These are phyloP conservation scores for Vultur gryphus DNA, from an alignment of 2,797 vertebrate species.

Conservation along the genomic window DNA sequence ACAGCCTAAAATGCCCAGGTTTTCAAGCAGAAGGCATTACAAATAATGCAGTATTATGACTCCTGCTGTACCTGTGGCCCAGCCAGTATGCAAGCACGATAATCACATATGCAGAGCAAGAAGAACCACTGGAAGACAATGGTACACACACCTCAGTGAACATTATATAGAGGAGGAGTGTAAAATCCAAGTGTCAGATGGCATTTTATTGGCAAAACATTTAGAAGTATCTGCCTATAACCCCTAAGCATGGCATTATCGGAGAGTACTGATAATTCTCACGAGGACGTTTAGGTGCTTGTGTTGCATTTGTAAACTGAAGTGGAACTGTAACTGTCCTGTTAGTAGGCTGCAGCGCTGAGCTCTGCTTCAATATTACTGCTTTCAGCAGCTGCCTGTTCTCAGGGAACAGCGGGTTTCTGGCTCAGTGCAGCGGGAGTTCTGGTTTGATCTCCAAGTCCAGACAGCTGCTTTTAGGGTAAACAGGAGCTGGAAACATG, in stretches of 20 bases:
- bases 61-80: background rate
- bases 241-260: background rate
- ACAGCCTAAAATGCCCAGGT: background rate
- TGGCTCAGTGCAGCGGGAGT: background rate
- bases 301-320: background rate
- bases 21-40: background rate
- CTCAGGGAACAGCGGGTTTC: background rate
- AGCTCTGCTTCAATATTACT: background rate
- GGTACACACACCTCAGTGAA: background rate
- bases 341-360: background rate
- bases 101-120: background rate
- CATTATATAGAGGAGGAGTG: background rate
- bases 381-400: background rate
- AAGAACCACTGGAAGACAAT: background rate
- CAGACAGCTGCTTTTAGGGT: background rate
- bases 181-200: background rate
- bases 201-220: background rate
- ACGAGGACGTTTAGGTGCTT: background rate
- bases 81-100: background rate
- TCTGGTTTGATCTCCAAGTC: background rate
- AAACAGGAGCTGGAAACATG: background rate
- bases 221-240: background rate
- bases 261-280: background rate
- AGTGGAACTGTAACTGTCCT: background rate
- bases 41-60: background rate